A percentile compares a stretch with the other conserved stretches of the same genome.
Conservation (phyloP, 2,113 vertebrate genomes). For the Ictalurus furcatus region DNA sequence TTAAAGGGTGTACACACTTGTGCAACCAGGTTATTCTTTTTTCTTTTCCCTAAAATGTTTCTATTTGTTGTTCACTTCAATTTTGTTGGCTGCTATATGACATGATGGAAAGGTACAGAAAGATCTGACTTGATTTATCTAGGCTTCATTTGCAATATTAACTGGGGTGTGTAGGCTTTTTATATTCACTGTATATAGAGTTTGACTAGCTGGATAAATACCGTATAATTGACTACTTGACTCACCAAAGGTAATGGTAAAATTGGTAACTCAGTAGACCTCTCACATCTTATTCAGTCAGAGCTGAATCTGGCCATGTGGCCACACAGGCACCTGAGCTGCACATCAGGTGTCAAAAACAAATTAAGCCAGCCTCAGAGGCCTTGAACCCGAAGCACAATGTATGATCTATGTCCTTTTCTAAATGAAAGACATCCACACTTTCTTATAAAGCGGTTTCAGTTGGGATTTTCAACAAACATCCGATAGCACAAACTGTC, state of each 20-base stretch:
- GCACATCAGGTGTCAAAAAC: constrained; percentile 8
- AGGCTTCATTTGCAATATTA: neutral
- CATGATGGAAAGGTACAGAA: neutral
- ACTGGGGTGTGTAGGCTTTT: neutral
- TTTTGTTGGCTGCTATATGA: neutral
- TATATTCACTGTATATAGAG: too few species aligned
- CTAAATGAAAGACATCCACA: constrained; percentile 27
- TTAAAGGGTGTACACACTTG: neutral
- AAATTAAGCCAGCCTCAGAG: neutral
- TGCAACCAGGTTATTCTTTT: neutral
- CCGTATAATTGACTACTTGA: neutral
- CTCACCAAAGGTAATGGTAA: neutral
- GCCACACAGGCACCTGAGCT: neutral
- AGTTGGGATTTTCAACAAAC: constrained; percentile 27
- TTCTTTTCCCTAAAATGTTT: neutral
- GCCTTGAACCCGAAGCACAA: constrained; percentile 12
- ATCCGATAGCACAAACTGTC: constrained; percentile 54
- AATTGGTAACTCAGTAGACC: neutral
- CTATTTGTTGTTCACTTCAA: neutral
- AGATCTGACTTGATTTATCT: neutral
- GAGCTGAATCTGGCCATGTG: neutral
- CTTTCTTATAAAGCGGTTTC: constrained; percentile 45
- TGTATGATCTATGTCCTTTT: neutral
- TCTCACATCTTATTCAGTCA: neutral
- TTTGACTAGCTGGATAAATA: neutral